phyloP scores from a whole-genome alignment of 2,113 vertebrate species.

The Xiphias gladius region DNA sequence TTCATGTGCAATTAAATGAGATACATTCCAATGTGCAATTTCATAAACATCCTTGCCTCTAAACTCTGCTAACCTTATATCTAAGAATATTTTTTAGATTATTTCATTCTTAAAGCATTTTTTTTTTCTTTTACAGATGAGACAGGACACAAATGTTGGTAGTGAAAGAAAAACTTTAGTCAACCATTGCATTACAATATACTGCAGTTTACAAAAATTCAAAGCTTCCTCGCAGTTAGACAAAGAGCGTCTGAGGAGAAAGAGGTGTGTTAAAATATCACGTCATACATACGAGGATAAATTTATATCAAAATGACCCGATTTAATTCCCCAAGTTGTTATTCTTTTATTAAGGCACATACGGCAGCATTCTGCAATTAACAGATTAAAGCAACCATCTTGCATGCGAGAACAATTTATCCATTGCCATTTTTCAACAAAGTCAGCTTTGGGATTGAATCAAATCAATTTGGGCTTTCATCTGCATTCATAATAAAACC shows the following conservation, averaged over 20 bases:
- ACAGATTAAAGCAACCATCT: conserved; percentile 28
- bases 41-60: not conserved
- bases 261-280: conserved; percentile 35
- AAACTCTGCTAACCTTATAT: not conserved
- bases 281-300: conserved; percentile 61
- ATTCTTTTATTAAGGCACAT: conserved; percentile 53
- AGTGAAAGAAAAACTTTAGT: conserved; percentile 73
- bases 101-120: not conserved
- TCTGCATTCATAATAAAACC: conserved; percentile 19
- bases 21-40: not conserved
- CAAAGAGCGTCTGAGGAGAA: conserved; percentile 43
- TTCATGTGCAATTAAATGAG: no score
- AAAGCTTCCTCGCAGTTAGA: conserved; percentile 25
- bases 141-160: not conserved
- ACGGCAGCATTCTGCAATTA: conserved; percentile 23
- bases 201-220: conserved; percentile 54
- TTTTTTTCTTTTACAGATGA: not conserved
- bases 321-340: conserved; percentile 26
- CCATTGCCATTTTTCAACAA: conserved; percentile 16
- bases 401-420: conserved; percentile 24
- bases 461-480: conserved; percentile 24
- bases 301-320: conserved; percentile 36
- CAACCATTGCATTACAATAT: conserved; percentile 58
- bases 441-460: conserved; percentile 32
- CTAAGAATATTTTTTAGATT: no score